phyloP scores from a whole-genome alignment of 53 echinoderm and acorn worm species.

The Crossaster papposus region DNA sequence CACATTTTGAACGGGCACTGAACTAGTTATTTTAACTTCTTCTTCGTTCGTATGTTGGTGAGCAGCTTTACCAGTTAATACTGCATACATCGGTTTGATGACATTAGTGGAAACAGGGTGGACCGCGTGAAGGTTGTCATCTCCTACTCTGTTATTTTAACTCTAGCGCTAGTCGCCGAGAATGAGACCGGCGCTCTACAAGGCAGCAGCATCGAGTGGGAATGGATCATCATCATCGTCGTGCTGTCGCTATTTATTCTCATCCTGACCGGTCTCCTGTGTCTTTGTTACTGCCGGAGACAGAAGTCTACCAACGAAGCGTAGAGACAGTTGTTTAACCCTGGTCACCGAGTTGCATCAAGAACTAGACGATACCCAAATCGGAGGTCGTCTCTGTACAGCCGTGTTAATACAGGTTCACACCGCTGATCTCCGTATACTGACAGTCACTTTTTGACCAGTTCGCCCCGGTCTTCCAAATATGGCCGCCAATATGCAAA shows the following conservation, averaged over 20 bases:
- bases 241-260: constrained; percentile 38
- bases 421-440: no score
- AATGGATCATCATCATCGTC: constrained; percentile 58
- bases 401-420: no score
- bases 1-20: no score
- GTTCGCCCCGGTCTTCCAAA: no score
- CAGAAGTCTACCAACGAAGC: neutral
- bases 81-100: no score
- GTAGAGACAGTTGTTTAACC: neutral
- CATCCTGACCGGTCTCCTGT: constrained; percentile 43
- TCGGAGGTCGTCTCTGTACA: neutral
- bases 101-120: no score
- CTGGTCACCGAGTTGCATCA: neutral
- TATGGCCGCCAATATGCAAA: no score
- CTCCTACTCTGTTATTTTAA: neutral
- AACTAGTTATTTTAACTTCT: no score
- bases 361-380: neutral
- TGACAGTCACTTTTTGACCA: no score
- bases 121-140: no score
- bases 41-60: no score
- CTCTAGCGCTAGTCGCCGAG: constrained; percentile 20
- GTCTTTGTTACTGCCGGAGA: constrained; percentile 24
- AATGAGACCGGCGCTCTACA: neutral
- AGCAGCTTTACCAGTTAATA: no score
- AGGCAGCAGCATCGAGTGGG: constrained; percentile 27